Base-by-base conservation (phyloP, 2,888 invertebrate species). In the Pachymerium ferrugineum region DNA sequence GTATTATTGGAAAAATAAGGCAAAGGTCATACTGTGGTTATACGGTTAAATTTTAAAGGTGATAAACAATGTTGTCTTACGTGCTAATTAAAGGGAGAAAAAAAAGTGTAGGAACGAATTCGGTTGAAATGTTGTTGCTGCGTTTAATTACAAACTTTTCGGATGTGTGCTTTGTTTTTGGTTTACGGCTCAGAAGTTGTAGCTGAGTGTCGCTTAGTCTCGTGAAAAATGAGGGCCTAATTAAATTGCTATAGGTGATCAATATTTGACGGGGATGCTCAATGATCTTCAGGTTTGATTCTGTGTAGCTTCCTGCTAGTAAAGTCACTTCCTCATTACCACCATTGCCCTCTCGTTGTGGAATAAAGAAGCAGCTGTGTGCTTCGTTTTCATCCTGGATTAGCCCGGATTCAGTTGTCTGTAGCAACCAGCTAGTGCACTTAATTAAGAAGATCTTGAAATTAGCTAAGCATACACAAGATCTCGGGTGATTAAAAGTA, bases 341-440 rank as follows among this genome's bases (percentile, higher is more conserved):
- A 6, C 54, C 25, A 54, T 54, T 54, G 54, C 54, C 54, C 54
- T 54, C 54, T 54, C 54, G 54, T 25, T 22, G 22, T 54, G 22
- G 22, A 54, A 54, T 54, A 54, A 54, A 54, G 54, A 54, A 54
- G 54, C 25, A 54, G n/a, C 54, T 25, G 54, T 25, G 54, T 54
- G 54, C 25, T 54, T 54, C 54, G 54, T 54, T 54, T 54, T 54
- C 54, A 54, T 54, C 54, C 54, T 54, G 54, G 54, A 54, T 54
- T 54, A 54, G 54, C 28, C 54, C 22, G 25, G 54, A 54, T 54
- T 54, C 54, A 28, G 54, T 54, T 25, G 54, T 54, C 54, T 54
- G n/a, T n/a, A 54, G 54, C 54, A 54, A 54, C 54, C 8, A 54
- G 10, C 54, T 14, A 54, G 25, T 25, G 54, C 54, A 25, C 54